Evolutionary conservation across 2,113 vertebrate species (phyloP), one percentile per base, ranked within the genome.

Genomic region (Hypocryptadius cinnamomeus): DNA sequence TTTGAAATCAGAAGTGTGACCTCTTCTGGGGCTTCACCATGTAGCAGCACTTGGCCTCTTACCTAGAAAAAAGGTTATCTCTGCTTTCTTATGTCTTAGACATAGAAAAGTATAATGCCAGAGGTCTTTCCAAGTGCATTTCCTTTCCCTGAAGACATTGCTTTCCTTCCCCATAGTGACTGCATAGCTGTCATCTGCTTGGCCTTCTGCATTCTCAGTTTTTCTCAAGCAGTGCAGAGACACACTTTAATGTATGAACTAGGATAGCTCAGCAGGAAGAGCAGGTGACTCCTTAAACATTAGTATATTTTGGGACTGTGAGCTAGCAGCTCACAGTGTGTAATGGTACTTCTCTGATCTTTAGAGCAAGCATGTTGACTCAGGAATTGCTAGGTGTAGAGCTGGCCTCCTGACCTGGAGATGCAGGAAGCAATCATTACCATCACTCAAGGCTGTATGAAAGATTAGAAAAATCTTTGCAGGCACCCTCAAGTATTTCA

Each of bases 391-490:
- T 64, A 37, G 51, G 76, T 90, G 82, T 86, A 51, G 79, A 27
- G 8, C 60, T 95, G 61, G 28, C 59, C 65, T 42, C 66, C 85
- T 64, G 73, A 65, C 76, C 64, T 88, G 73, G 28, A 61, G 72
- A 42, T 65, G 44, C 72, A 60, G 89, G 63, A 61, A 94, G 72
- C 54, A 69, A 57, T 90, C 84, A 69, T 23, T 84, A 95, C 44
- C 60, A 77, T 85, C 8, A 8, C 44, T 80, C n/a, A 71, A 37
- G 64, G 51, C 87, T 79, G 39, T 3, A 1, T 80, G 50, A 71
- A 92, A 69, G 85, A 92, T 94, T 86, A 80, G 90, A 92, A 90
- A 73, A 73, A 85, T 85, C 92, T 74, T 90, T 47, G 72, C 90
- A 89, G 84, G 71, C 48, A 65, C 61, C 64, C 87, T 73, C 48